A percentile compares a stretch with the other conserved stretches of the same genome.
phyloP scores from a whole-genome alignment of 2,113 vertebrate species.

The Lycocorax pyrrhopterus region DNA sequence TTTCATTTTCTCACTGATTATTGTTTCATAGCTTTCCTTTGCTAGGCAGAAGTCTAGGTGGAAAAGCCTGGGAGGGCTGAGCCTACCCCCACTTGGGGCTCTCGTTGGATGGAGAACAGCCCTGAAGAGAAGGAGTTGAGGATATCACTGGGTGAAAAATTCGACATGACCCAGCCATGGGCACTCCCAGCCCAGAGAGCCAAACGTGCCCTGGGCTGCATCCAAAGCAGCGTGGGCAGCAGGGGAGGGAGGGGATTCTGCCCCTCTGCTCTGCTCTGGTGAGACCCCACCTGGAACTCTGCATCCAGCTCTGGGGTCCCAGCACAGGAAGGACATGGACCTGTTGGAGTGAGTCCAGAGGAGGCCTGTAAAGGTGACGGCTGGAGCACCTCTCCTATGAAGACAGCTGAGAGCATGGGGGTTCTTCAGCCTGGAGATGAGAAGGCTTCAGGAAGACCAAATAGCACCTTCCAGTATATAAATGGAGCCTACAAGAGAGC shows the following conservation, averaged over 20 bases:
- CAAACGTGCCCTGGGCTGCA: not conserved
- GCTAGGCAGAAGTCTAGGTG: not conserved
- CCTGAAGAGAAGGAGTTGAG: not conserved
- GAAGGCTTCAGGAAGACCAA: not conserved
- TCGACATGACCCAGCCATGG: not conserved
- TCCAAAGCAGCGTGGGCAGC: not conserved
- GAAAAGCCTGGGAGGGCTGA: not conserved
- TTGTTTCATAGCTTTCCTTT: not conserved
- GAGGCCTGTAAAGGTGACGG: accelerated
- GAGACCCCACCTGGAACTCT: not conserved
- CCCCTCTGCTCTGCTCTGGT: not conserved
- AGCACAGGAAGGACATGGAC: not conserved
- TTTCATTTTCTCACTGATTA: not conserved
- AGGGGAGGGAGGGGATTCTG: not conserved
- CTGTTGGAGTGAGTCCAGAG: not conserved
- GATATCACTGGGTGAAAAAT: not conserved
- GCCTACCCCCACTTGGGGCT: accelerated
- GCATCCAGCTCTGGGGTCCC: not conserved
- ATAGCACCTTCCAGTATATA: no score
- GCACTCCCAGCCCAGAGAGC: not conserved
- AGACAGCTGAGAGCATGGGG: not conserved
- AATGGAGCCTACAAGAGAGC: not conserved
- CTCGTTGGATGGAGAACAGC: not conserved
- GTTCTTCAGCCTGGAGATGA: not conserved
- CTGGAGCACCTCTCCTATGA: not conserved